phyloP scores from a whole-genome alignment of 2,888 invertebrate species.

The Lutraria lutraria region DNA sequence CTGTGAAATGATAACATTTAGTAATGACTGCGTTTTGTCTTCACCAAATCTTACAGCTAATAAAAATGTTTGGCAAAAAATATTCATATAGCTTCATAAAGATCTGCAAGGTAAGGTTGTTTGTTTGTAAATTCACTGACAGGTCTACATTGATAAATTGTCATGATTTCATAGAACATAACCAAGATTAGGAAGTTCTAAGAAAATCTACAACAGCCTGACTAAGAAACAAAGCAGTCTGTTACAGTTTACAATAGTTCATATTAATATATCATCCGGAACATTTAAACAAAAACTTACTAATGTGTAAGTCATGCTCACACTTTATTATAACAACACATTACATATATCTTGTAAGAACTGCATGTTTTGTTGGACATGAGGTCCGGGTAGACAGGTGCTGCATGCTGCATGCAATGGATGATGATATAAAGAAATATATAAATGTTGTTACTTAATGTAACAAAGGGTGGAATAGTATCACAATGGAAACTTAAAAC shows the following conservation, averaged over 20 bases:
- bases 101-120: background rate
- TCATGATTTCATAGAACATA: slow-evolving; percentile 17
- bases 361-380: no score
- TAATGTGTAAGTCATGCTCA: no score
- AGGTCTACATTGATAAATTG: slow-evolving; percentile 19
- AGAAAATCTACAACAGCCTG: slow-evolving; percentile 4
- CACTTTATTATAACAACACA: no score
- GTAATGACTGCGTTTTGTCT: slow-evolving; percentile 25
- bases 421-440: no score
- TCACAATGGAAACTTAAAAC: no score
- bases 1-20: slow-evolving; percentile 43
- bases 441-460: no score
- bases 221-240: background rate
- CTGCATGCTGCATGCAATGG: no score
- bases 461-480: no score
- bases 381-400: no score
- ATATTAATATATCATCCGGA: no score
- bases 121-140: background rate
- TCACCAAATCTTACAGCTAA: slow-evolving; percentile 7
- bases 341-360: no score
- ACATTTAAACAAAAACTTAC: no score
- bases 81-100: background rate
- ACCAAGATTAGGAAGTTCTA: background rate
- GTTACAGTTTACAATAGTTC: background rate
- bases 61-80: slow-evolving; percentile 12